phyloP scores from a whole-genome alignment of 2,113 vertebrate genomes.

The Lichenostomus cassidix region DNA sequence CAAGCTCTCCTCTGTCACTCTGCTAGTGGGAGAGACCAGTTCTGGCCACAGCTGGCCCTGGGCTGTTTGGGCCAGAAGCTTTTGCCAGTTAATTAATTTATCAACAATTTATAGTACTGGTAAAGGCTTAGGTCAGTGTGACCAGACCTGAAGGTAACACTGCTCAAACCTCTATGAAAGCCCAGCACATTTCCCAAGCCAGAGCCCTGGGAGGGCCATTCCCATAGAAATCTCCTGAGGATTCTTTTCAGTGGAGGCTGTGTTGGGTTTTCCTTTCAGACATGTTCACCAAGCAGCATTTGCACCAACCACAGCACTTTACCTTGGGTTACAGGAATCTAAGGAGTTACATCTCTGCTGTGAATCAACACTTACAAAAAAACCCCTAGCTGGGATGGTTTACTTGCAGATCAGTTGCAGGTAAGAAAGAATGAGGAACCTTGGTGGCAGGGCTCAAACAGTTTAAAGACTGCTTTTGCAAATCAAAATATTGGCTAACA shows the following conservation, averaged over 20 bases:
- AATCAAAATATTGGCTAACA: background rate
- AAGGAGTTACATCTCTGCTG: background rate
- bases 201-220: background rate
- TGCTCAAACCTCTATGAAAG: background rate
- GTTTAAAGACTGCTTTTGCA: background rate
- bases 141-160: background rate
- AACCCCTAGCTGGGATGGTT: background rate
- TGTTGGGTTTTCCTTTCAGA: background rate
- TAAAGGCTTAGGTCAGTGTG: fast-evolving
- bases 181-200: background rate
- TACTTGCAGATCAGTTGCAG: background rate
- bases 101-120: background rate
- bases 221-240: background rate
- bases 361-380: background rate
- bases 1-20: background rate
- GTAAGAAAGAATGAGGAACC: background rate
- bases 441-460: background rate
- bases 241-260: background rate
- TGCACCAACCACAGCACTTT: background rate
- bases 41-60: background rate
- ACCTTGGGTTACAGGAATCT: background rate
- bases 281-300: background rate
- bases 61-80: background rate
- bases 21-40: background rate
- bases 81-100: background rate